Base-by-base conservation (phyloP, 2,797 vertebrate species). In the Manis pentadactyla region DNA sequence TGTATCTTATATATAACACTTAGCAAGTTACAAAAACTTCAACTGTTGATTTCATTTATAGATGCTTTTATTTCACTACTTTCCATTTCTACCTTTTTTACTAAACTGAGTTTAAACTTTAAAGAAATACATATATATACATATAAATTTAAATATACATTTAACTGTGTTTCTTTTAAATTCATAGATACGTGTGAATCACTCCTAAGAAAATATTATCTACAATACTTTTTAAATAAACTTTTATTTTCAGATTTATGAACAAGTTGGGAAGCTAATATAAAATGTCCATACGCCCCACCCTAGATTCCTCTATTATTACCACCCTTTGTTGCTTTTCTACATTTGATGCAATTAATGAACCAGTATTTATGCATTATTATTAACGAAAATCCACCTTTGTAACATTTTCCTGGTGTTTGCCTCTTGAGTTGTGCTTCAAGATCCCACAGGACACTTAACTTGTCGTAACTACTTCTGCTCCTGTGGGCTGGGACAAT, bases 391-490 rank as follows among this genome's bases (percentile, higher is more conserved):
- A 66, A 27, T 14, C 21, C 49, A 8, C 5, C 11, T 0, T 42
- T 19, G 1, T 15, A 10, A 2, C 4, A 29, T 46, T 25, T 25
- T 5, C 1, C 55, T 46, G 1, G 37, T 27, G 8, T 71, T 39
- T 15, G 1, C 34, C 8, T 4, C 63, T 13, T 0, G 8, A 49
- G 9, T n/a, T n/a, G n/a, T n/a, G 10, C 31, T 27, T 31, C 27
- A 53, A 15, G 39, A 53, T 23, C 34, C 12, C 8, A 1, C 5
- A 0, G 23, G 1, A 21, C 8, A 1, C 27, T 37, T 5, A 5
- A 1, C 2, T 11, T 4, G 27, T 10, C 46, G 2, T 0, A 0
- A 21, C n/a, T 63, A 10, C 21, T 19, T 5, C 10, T 8, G 2
- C 6, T 49, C 4, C 5, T 23, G 27, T 19, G 1, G 6, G 23